Base-by-base conservation (phyloP, 2,888 invertebrate species). In the Tiphia femorata region DNA sequence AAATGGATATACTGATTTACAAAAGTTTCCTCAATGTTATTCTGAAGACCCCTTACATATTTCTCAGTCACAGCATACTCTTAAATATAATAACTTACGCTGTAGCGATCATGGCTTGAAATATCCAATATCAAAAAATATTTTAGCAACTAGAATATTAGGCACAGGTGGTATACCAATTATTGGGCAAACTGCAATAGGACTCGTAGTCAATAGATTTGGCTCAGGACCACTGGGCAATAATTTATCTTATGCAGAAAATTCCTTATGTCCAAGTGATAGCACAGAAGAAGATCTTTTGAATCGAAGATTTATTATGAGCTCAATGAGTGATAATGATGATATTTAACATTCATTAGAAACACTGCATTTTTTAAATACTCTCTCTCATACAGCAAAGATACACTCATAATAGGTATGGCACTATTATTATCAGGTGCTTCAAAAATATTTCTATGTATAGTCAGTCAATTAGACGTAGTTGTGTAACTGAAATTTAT, bases 161-260 rank as follows among this genome's bases (percentile, higher is more conserved):
- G 77, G 78, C 1, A 69, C 73, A 7, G 75, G 76, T 20, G 80
- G 78, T 10, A 73, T 82, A 54, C 81, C 83, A 12, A 79, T 83
- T 58, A 77, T 81, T 19, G 80, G 79, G 7, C 81, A 81, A 49
- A 73, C 76, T 4, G 80, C 83, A 2, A 76, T 83, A 42, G 81
- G 80, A 3, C 72, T 83, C 17, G 80, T 81, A 10, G 77, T 82
- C 14, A 82, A 80, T 51, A 81, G 79, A 64, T 80, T 81, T 52
- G 78, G 79, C 35, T 80, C 81, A 5, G 75, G 69, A 6, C 75
- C 77, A 17, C 49, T 78, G 16, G 55, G 62, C 41, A 58, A 62
- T 38, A 71, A 69, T 52, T 61, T 75, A 37, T 63, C 76, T 10
- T 79, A 75, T 21, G 63, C 62, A 29, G 73, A 74, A 12, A 74